Conservation (phyloP, 2,113 vertebrate genomes). For the Gulo gulo region DNA sequence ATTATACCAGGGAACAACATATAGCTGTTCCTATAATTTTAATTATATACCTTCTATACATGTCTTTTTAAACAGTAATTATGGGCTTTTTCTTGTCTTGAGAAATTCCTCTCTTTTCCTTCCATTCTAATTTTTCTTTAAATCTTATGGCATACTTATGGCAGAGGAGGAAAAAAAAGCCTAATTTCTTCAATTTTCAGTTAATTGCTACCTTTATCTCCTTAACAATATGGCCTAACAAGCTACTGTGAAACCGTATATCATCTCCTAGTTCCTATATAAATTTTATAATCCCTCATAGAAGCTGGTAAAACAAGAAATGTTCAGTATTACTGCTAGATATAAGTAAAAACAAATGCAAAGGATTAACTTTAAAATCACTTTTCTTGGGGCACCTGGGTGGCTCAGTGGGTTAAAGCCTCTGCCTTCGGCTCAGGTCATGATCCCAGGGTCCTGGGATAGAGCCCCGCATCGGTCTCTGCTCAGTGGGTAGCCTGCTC, state of each 20-base stretch:
- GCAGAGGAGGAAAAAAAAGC: not conserved
- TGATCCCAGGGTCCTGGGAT: no score
- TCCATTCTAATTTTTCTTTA: constrained; percentile 6
- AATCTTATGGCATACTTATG: not conserved
- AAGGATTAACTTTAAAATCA: not conserved
- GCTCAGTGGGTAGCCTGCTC: no score
- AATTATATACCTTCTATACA: not conserved
- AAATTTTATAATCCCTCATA: not conserved
- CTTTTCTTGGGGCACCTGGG: not conserved
- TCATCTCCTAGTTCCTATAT: not conserved
- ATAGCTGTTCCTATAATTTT: not conserved
- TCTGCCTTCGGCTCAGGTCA: no score
- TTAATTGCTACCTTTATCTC: not conserved
- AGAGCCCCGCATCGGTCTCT: no score
- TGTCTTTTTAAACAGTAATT: not conserved
- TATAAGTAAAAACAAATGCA: not conserved
- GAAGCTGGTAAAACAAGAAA: not conserved
- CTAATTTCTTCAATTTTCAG: constrained; percentile 4
- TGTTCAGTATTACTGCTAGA: not conserved
- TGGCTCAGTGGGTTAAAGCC: no score
- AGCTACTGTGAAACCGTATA: not conserved
- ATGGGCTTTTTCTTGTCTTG: not conserved
- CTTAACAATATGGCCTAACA: not conserved
- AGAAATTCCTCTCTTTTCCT: not conserved
- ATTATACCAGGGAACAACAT: not conserved